Conservation (phyloP, 2,797 vertebrate species). For the Varecia variegata region DNA sequence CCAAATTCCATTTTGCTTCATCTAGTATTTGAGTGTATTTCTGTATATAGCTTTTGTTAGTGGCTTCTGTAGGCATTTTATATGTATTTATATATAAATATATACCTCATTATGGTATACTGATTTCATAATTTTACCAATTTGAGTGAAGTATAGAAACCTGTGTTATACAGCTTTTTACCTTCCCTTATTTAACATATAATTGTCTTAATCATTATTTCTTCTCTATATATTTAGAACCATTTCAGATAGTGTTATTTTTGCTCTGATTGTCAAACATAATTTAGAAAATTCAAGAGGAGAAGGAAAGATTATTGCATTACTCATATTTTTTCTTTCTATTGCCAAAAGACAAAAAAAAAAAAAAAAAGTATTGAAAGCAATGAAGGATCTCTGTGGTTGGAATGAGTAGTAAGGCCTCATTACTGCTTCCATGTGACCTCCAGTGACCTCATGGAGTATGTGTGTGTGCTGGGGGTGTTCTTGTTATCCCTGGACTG, state of each 20-base stretch:
- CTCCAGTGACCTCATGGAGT: background rate
- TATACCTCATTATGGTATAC: background rate
- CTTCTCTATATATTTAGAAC: background rate
- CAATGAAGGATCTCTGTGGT: fast-evolving
- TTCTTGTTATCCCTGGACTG: background rate
- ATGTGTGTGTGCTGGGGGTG: background rate
- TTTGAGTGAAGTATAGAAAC: background rate
- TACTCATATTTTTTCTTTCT: background rate
- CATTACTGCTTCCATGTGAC: fast-evolving
- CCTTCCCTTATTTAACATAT: background rate
- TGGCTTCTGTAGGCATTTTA: background rate
- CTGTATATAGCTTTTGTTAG: background rate
- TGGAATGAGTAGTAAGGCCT: background rate
- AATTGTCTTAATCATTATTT: background rate
- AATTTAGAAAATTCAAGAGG: background rate
- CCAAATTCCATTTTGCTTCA: background rate
- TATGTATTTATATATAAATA: background rate
- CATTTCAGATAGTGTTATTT: background rate
- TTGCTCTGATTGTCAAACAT: background rate
- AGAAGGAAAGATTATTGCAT: background rate
- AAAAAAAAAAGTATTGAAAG: background rate
- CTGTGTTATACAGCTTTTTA: background rate
- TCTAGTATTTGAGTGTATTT: background rate
- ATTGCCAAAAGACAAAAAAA: background rate
- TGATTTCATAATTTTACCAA: background rate